Evolutionary conservation across 2,797 vertebrate genomes (phyloP).

Genomic region (Allobates femoralis): DNA sequence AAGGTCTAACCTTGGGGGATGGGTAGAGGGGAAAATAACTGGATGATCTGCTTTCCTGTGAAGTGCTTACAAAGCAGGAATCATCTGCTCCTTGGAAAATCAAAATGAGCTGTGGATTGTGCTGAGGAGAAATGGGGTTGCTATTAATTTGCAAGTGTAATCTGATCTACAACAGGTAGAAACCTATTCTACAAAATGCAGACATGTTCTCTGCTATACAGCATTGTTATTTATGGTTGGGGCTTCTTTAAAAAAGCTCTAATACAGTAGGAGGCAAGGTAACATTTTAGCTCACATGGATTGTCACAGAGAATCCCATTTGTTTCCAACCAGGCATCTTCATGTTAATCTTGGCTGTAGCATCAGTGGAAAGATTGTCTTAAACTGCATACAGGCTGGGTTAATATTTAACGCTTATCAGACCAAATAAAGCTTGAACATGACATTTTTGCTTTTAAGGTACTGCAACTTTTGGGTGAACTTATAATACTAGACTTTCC

Average conservation of each 20-base stretch:
- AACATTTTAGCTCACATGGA: slow-evolving; percentile 66
- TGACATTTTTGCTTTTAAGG: background rate
- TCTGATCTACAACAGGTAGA: slow-evolving; percentile 92
- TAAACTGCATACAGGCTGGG: background rate
- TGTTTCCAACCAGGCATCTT: background rate
- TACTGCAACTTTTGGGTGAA: background rate
- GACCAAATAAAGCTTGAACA: background rate
- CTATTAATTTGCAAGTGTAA: slow-evolving; percentile 88
- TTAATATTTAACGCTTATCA: slow-evolving; percentile 16
- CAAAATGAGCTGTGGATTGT: slow-evolving; percentile 87
- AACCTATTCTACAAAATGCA: slow-evolving; percentile 85
- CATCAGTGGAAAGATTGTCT: background rate
- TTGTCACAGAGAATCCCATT: background rate
- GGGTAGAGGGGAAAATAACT: slow-evolving; percentile 71
- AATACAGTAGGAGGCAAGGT: slow-evolving; percentile 65
- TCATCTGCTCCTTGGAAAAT: slow-evolving; percentile 85
- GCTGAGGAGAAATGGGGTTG: slow-evolving; percentile 88
- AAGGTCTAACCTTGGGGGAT: slow-evolving; percentile 81
- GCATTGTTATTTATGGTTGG: slow-evolving; percentile 75
- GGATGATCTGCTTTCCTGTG: slow-evolving; percentile 80
- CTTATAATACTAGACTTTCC: too few species aligned
- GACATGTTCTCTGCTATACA: slow-evolving; percentile 77
- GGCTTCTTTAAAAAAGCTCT: slow-evolving; percentile 70
- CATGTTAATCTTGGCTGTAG: background rate
- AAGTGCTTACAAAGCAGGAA: slow-evolving; percentile 84